Percentiles rank a stretch among this genome's conserved stretches.
phyloP scores from a whole-genome alignment of 2,113 vertebrate genomes.

The Oryzias javanicus region DNA sequence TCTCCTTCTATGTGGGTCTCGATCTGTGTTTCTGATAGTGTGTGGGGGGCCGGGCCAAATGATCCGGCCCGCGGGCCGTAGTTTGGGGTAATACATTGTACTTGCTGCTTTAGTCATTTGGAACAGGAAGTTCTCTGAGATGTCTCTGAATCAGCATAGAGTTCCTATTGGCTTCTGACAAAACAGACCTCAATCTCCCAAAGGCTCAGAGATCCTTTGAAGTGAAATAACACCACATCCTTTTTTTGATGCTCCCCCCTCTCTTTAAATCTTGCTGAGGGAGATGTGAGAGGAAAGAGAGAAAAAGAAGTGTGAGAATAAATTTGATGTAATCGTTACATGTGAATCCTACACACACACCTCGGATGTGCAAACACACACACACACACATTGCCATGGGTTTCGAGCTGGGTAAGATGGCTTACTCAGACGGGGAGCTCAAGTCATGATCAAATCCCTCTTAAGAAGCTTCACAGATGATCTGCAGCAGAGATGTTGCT shows the following conservation, averaged over 20 bases:
- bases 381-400: slow-evolving; percentile 9
- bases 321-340: slow-evolving; percentile 36
- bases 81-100: not conserved
- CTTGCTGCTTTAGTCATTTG: not conserved
- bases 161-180: slow-evolving; percentile 20
- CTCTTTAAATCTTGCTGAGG: slow-evolving; percentile 5
- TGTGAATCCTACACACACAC: slow-evolving; percentile 35
- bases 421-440: slow-evolving; percentile 32
- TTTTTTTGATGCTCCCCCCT: not conserved
- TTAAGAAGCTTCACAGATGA: slow-evolving; percentile 31
- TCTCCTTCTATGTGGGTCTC: too few species aligned
- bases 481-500: slow-evolving; percentile 20
- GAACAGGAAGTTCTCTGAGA: slow-evolving; percentile 4
- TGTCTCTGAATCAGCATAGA: slow-evolving; percentile 11
- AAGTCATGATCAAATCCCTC: slow-evolving; percentile 14
- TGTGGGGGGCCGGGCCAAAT: too few species aligned
- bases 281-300: slow-evolving; percentile 28
- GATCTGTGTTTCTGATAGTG: too few species aligned
- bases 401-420: slow-evolving; percentile 33
- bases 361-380: slow-evolving; percentile 1
- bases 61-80: too few species aligned
- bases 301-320: slow-evolving; percentile 34
- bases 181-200: slow-evolving; percentile 12
- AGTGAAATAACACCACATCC: slow-evolving; percentile 32
- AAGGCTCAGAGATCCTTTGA: slow-evolving; percentile 48